Evolutionary conservation across 1,140 invertebrate genomes (phyloP).

Genomic region (Macrotrachela quadricornifera): DNA sequence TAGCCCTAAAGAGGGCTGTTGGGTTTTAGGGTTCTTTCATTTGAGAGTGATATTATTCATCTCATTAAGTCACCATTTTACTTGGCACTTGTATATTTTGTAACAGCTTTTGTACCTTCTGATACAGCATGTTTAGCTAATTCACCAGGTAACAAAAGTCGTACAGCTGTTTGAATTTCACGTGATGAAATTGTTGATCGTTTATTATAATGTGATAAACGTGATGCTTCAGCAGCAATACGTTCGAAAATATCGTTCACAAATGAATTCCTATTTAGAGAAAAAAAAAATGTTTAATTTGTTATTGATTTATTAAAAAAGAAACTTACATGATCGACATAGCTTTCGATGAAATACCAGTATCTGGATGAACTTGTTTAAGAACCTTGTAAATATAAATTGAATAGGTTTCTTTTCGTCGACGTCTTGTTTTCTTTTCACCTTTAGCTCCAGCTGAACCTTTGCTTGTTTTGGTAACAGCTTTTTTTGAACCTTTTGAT

Average conservation of each 20-base stretch:
- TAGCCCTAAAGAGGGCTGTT: too few species aligned
- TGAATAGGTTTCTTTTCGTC: constrained; percentile 6
- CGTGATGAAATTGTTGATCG: constrained; percentile 32
- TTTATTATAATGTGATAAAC: constrained; percentile 27
- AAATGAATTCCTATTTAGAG: constrained; percentile 25
- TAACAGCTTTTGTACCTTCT: constrained; percentile 38
- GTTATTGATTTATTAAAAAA: background rate
- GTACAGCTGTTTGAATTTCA: constrained; percentile 41
- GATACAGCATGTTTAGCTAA: constrained; percentile 39
- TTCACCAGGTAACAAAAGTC: constrained; percentile 39
- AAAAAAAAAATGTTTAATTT: too few species aligned
- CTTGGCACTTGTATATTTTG: constrained; percentile 36
- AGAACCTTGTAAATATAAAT: constrained; percentile 48
- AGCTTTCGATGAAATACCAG: constrained; percentile 37
- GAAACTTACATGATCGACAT: constrained; percentile 21
- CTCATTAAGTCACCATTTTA: constrained; percentile 15
- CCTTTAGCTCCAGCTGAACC: constrained; percentile 1
- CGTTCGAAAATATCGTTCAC: constrained; percentile 30
- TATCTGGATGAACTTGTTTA: constrained; percentile 46
- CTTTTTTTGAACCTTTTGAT: constrained; percentile 7
- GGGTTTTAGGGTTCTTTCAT: too few species aligned
- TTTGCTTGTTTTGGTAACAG: constrained; percentile 1
- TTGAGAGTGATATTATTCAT: too few species aligned
- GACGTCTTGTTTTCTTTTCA: background rate
- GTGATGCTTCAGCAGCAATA: constrained; percentile 22